phyloP scores from a whole-genome alignment of 2,797 vertebrate genomes.

The Pristis pectinata region DNA sequence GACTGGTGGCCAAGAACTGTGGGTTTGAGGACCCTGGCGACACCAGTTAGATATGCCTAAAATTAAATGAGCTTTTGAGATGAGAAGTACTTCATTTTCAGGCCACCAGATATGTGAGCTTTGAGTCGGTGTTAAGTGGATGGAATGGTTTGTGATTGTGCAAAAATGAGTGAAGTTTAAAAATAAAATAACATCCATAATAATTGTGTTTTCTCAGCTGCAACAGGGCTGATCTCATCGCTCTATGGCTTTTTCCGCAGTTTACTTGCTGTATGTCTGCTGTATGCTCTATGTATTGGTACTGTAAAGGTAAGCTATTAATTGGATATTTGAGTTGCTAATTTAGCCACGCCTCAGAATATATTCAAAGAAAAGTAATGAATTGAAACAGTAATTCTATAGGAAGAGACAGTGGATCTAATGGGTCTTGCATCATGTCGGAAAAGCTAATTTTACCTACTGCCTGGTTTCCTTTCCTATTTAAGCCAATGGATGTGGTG shows the following conservation, averaged over 20 bases:
- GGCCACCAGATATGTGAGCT: background rate
- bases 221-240: slow-evolving; percentile 75
- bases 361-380: background rate
- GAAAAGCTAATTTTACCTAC: background rate
- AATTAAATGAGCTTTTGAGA: background rate
- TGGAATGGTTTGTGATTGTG: background rate
- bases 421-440: background rate
- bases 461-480: background rate
- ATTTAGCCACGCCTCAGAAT: background rate
- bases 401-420: background rate
- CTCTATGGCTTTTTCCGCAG: slow-evolving; percentile 80
- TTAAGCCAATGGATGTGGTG: background rate
- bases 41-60: background rate
- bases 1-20: too few relatives aligned
- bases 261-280: slow-evolving; percentile 61
- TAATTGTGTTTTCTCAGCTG: slow-evolving; percentile 62
- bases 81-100: background rate
- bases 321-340: slow-evolving; percentile 8
- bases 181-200: slow-evolving; percentile 6
- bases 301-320: slow-evolving; percentile 76
- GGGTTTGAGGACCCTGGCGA: background rate
- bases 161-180: background rate
- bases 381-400: background rate
- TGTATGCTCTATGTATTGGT: slow-evolving; percentile 82
- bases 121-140: background rate